Evolutionary conservation across 2,113 vertebrate genomes (phyloP), one percentile per base, ranked within the genome.

Genomic region (Corythaixoides concolor): DNA sequence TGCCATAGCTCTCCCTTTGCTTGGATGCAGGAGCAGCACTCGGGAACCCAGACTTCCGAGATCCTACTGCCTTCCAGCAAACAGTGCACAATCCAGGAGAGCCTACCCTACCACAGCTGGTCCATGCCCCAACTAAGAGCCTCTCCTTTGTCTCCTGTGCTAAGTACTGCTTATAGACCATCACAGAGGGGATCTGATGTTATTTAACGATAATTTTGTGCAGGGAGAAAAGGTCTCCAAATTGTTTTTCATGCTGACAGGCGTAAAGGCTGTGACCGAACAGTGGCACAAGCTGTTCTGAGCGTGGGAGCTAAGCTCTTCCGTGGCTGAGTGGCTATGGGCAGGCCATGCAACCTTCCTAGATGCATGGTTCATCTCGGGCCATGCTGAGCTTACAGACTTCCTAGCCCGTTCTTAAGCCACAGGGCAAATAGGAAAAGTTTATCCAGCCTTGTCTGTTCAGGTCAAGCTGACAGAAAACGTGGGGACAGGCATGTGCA

Each of bases 341-440:
- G 55, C 60, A 78, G 50, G 20, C 13, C 52, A 74, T 4, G 28
- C 19, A 49, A 24, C 50, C n/a, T 83, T 21, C 19, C 5, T 2
- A 12, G 39, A n/a, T 28, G 39, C 0, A 0, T 28, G 28, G 9
- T 4, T 72, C 58, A 12, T 8, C 6, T 10, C 24, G 24, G 60
- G 43, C 37, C 50, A 26, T 7, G 33, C 26, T 76, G 67, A 86
- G 43, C 33, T 60, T 76, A 72, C 12, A 75, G 9, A 88, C 0
- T 1, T 67, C 28, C 52, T 75, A 62, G 20, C 6, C 30, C 30
- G 66, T 91, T 79, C 30, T 81, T 56, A 49, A 87, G 41, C 39
- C 76, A 85, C 18, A 39, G 59, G 43, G 5, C 6, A 64, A 69
- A 22, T 21, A 81, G 30, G 4, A 73, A 43, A 84, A 32, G 17